These are phyloP conservation scores for Sinohyriopsis cumingii DNA, from an alignment of 2,888 invertebrate genomes.

Conservation along the genomic window DNA sequence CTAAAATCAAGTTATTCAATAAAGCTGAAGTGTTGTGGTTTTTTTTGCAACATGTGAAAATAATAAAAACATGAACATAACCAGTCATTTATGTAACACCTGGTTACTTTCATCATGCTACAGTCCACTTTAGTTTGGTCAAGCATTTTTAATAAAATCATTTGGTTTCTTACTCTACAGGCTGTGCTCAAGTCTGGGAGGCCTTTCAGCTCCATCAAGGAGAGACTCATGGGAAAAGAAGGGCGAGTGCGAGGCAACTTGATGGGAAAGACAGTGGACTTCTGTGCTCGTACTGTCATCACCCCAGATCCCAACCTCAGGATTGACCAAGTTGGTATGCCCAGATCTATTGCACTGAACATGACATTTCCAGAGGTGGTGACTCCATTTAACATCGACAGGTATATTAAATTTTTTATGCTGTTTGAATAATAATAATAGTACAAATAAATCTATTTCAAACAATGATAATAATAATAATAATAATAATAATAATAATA, in stretches of 20 bases:
- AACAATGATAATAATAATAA: no score
- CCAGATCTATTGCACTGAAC: slow-evolving; percentile 97
- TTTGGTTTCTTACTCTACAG: slow-evolving; percentile 34
- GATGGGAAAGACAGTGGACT: slow-evolving; percentile 99
- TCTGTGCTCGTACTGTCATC: slow-evolving; percentile 95
- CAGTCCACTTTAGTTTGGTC: no score
- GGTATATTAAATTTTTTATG: slow-evolving; percentile 71
- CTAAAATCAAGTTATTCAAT: no score
- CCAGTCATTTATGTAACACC: no score
- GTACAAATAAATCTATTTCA: no score
- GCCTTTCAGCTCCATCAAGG: slow-evolving; percentile 96
- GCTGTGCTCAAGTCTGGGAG: slow-evolving; percentile 99
- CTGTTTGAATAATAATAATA: no score
- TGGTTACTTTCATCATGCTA: no score
- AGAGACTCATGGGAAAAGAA: slow-evolving; percentile 95
- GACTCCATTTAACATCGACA: slow-evolving; percentile 97
- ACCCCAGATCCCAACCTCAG: slow-evolving; percentile 77
- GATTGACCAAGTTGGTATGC: slow-evolving; percentile 97
- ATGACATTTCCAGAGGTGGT: slow-evolving; percentile 98
- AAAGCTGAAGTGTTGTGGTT: no score
- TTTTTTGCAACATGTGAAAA: no score
- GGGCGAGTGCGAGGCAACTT: slow-evolving; percentile 97
- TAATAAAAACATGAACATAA: no score
- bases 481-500: no score
- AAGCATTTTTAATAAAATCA: no score